phyloP scores from a whole-genome alignment of 2,888 invertebrate genomes.

The Zaprionus lineosus region DNA sequence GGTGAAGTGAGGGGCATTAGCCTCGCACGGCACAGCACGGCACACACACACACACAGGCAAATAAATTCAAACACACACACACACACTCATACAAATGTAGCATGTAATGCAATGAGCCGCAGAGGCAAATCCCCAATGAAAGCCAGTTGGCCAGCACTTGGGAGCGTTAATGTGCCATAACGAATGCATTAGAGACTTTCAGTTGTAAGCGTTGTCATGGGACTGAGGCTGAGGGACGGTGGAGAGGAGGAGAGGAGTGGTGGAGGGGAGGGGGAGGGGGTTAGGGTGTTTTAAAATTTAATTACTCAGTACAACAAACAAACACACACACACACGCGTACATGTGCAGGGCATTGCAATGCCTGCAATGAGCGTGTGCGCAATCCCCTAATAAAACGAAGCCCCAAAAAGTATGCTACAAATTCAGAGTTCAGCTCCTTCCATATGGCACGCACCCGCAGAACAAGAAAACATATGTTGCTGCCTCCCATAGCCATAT shows the following conservation, averaged over 20 bases:
- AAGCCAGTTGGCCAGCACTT: constrained; percentile 57
- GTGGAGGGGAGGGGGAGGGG: too few relatives aligned
- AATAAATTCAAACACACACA: too few relatives aligned
- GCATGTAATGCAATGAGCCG: constrained; percentile 66
- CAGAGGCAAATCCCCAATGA: constrained; percentile 56
- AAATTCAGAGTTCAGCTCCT: constrained; percentile 30
- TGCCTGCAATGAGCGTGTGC: constrained; percentile 1
- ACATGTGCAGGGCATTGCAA: constrained; percentile 13
- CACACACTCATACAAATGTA: constrained; percentile 25
- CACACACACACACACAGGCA: too few relatives aligned
- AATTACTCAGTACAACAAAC: too few relatives aligned
- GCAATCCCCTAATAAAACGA: constrained; percentile 21
- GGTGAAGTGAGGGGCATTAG: too few relatives aligned
- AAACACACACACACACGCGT: background rate
- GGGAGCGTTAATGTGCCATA: constrained; percentile 75
- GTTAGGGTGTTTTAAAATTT: constrained; percentile 58
- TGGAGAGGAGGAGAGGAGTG: background rate
- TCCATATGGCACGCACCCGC: constrained; percentile 37
- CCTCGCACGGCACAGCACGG: too few relatives aligned
- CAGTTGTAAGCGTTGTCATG: constrained; percentile 42
- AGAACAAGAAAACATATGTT: constrained; percentile 62
- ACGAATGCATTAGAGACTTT: constrained; percentile 72
- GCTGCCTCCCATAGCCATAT: constrained; percentile 28
- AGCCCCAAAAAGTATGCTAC: constrained; percentile 53
- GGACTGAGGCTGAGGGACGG: too few relatives aligned